Evolutionary conservation across 2,797 vertebrate species (phyloP), one percentile per base, ranked within the genome.

Genomic region (Ataeniobius toweri): DNA sequence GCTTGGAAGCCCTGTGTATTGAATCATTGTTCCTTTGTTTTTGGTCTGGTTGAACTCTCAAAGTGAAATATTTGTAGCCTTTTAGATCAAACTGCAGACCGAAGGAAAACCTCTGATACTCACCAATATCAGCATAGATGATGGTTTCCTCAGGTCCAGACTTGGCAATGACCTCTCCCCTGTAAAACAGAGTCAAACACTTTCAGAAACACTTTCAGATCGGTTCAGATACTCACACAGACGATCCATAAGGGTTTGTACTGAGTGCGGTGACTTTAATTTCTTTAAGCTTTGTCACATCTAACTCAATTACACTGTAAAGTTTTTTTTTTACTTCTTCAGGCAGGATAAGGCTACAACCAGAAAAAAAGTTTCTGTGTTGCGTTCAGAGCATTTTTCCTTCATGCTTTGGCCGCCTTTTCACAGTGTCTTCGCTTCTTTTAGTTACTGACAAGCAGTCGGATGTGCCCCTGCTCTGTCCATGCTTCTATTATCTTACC

Each of bases 141-240:
- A 98, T 58, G 0, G 91, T 89, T 90, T 99, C 97, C 44, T 97
- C 97, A 13, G 94, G 26, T 53, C 95, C 96, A 1, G 98, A 97
- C 92, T 96, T 97, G 51, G 95, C 95, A 75, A 99, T 84, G 26
- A 99, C 96, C 58, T 99, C 97, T 44, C 98, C 98, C 98, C 98
- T 99, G 93, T 0, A 86, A 79, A 53, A 76, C 55, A 83, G 12
- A 73, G 5, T 75, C 67, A 78, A 41, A 67, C 12, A 20, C 56
- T 26, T 67, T 48, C 39, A 36, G 53, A 78, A 41, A 67, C 12
- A 20, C 56, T 26, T 67, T 48, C 39, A 36, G 53, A 44, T 14
- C 31, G 36, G 63, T 10, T 67, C 36, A 41, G 24, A 24, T 20
- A 24, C 20, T 36, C 36, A 22, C 36, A 67, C 65, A 41, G 28